Conservation (phyloP, 2,113 vertebrate species). For the human (Homo sapiens) region DNA sequence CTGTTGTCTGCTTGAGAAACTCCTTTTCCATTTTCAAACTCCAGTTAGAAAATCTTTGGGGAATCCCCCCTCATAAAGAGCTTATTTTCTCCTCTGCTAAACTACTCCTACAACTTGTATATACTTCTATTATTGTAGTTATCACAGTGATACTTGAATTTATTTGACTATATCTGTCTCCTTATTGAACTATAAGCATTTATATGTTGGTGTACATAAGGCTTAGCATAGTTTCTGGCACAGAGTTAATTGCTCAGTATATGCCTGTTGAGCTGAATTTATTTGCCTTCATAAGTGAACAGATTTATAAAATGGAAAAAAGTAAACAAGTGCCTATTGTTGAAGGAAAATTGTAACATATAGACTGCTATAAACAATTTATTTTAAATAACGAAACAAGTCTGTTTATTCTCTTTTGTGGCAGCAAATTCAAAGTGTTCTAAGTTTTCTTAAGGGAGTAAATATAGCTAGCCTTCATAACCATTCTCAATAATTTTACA, state of each 20-base stretch:
- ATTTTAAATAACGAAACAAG: constrained; percentile 28
- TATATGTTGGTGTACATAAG: neutral
- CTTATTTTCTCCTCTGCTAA: neutral
- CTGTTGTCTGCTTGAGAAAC: neutral
- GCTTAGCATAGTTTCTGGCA: neutral
- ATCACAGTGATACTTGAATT: neutral
- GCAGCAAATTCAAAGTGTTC: constrained; percentile 19
- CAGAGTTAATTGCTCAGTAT: neutral
- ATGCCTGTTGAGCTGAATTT: neutral
- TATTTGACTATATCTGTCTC: neutral
- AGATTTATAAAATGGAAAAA: constrained; percentile 24
- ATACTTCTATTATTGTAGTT: neutral
- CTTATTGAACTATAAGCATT: neutral
- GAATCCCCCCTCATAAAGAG: neutral
- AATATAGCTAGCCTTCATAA: neutral
- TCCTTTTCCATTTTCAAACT: neutral
- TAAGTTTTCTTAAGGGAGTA: neutral
- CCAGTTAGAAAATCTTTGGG: neutral
- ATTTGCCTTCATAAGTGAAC: constrained; percentile 5
- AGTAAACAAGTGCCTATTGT: neutral
- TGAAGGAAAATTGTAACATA: constrained; percentile 1
- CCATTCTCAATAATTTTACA: neutral
- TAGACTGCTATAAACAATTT: neutral
- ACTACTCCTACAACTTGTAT: neutral
- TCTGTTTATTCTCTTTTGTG: neutral